phyloP scores from a whole-genome alignment of 2,888 invertebrate species.

The Drosophila paracracens region DNA sequence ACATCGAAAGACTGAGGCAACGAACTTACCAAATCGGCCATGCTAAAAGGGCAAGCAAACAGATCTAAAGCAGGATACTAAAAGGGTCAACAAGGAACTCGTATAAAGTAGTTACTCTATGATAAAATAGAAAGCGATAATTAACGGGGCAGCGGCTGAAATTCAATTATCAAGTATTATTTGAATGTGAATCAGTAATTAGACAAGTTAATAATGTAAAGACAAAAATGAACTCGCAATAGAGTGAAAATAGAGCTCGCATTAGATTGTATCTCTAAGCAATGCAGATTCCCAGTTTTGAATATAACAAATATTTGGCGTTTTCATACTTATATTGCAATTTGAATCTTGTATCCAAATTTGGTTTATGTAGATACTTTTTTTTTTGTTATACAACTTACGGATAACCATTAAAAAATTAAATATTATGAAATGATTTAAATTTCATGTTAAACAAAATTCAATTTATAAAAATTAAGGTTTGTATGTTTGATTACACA shows the following conservation, averaged over 20 bases:
- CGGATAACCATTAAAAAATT: not conserved
- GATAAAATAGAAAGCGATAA: slow-evolving; percentile 5
- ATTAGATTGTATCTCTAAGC: not conserved
- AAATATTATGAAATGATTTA: not conserved
- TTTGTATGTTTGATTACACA: not conserved
- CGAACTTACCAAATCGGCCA: slow-evolving; percentile 42
- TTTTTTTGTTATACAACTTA: not conserved
- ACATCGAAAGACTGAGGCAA: slow-evolving; percentile 49
- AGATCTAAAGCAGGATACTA: not conserved
- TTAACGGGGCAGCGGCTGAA: not conserved
- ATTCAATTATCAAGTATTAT: slow-evolving; percentile 7
- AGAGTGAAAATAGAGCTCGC: not conserved
- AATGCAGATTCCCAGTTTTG: not conserved
- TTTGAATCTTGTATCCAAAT: not conserved
- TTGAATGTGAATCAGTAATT: slow-evolving; percentile 10
- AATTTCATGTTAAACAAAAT: not conserved
- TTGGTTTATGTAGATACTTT: accelerated
- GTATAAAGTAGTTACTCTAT: slow-evolving; percentile 7
- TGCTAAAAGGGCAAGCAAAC: slow-evolving; percentile 11
- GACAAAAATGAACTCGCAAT: not conserved
- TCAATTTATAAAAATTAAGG: no score
- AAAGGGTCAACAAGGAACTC: slow-evolving; percentile 27
- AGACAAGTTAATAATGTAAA: not conserved
- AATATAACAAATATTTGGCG: not conserved
- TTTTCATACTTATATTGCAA: not conserved